phyloP scores from a whole-genome alignment of 1,140 invertebrate species.

The Metaphire vulgaris region DNA sequence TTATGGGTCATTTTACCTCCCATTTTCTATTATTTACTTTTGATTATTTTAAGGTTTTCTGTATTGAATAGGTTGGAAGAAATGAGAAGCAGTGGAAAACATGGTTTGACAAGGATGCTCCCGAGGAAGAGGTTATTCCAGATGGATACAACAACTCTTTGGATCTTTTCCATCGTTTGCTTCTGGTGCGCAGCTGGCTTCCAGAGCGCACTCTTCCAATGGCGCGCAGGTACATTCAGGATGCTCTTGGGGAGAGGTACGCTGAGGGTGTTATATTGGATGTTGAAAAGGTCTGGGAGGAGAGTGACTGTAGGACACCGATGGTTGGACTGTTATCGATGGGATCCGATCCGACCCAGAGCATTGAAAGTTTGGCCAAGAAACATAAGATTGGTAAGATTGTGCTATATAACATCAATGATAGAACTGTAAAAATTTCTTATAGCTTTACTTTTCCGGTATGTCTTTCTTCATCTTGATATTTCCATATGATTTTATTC shows the following conservation, averaged over 20 bases:
- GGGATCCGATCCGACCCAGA: conserved; percentile 87
- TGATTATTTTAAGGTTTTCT: no score
- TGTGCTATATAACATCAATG: not conserved
- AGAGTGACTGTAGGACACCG: conserved; percentile 78
- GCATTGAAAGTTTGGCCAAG: conserved; percentile 81
- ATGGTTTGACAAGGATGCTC: conserved; percentile 92
- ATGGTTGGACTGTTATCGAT: conserved; percentile 88
- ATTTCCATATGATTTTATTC: not conserved
- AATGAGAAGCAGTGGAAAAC: conserved; percentile 80
- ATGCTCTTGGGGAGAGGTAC: conserved; percentile 80
- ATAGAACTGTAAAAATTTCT: not conserved
- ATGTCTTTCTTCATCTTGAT: not conserved
- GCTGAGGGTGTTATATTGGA: conserved; percentile 86
- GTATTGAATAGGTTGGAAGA: conserved; percentile 58
- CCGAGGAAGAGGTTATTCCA: conserved; percentile 83
- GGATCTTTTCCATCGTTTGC: conserved; percentile 80
- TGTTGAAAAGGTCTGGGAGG: conserved; percentile 69
- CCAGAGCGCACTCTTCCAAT: conserved; percentile 82
- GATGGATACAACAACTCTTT: conserved; percentile 80
- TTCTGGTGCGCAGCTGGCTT: conserved; percentile 88
- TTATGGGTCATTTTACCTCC: no score
- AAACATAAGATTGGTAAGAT: conserved; percentile 40
- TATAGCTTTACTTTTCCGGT: not conserved
- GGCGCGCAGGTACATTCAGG: conserved; percentile 81
- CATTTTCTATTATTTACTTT: no score